Percentiles rank a stretch among this genome's conserved stretches.
Evolutionary conservation across 2,888 invertebrate species (phyloP).

Genomic region (Scrobipalpa atriplicella): DNA sequence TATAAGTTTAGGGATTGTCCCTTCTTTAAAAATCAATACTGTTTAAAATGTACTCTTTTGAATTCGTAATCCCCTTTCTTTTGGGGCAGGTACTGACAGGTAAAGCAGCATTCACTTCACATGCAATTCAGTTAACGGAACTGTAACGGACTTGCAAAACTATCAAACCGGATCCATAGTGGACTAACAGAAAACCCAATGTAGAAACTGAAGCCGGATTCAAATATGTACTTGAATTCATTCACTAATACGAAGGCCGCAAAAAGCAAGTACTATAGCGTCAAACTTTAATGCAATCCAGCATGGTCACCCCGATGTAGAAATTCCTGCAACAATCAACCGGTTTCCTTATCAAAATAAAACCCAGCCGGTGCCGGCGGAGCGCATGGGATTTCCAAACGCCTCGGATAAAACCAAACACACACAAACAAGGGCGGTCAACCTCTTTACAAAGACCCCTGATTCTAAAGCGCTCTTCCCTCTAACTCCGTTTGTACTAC

Average conservation of each 20-base stretch:
- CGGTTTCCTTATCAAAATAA: conserved; percentile 49
- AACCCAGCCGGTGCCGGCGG: conserved; percentile 37
- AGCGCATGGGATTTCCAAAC: conserved; percentile 48
- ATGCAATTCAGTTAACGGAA: not conserved
- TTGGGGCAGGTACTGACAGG: not conserved
- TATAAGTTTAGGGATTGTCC: not conserved
- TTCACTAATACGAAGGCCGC: conserved; percentile 17
- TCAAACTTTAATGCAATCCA: conserved; percentile 13
- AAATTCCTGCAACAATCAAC: conserved; percentile 35
- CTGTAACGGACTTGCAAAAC: not conserved
- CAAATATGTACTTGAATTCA: conserved; percentile 19
- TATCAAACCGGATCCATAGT: conserved; percentile 9
- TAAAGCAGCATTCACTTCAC: not conserved
- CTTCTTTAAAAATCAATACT: not conserved
- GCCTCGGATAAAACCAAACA: conserved; percentile 42
- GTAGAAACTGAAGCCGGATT: conserved; percentile 23
- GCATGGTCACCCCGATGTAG: conserved; percentile 30
- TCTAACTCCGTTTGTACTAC: not conserved
- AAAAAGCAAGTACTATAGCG: not conserved
- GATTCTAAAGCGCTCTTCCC: not conserved
- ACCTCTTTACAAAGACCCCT: conserved; percentile 33
- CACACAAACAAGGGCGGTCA: conserved; percentile 39
- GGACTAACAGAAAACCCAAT: conserved; percentile 18
- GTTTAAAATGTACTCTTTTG: not conserved
- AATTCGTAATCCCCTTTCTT: conserved; percentile 2